Base-by-base conservation (phyloP, 2,113 vertebrate species). In the Arothron firmamentum region DNA sequence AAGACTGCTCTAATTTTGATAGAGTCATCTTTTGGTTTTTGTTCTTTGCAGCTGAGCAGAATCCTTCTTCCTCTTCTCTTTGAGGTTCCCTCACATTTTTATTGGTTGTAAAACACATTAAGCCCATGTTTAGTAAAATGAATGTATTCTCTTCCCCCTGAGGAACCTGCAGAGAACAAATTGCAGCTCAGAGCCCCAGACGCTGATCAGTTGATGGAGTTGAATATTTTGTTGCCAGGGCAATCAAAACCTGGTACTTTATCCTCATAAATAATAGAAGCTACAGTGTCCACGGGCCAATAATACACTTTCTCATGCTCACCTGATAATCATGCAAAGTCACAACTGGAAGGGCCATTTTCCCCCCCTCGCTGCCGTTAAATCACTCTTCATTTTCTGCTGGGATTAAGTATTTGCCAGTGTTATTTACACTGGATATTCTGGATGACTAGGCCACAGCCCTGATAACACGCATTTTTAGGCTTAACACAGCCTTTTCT, bases 341-440 rank as follows among this genome's bases (percentile, higher is more conserved):
- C 75, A 80, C 77, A 85, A 72, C 63, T 60, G 57, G 25, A 61
- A 48, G 31, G 17, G 5, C 57, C 21, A 20, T 62, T 60, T 50
- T n/a, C n/a, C 21, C 52, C 20, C 56, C 45, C 55, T 46, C 17
- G 14, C 67, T 47, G 61, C 50, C 54, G 56, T 75, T 58, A 71
- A 85, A 58, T 77, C 75, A 74, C 57, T 85, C 67, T 72, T 73
- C 53, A 74, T 82, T 80, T 77, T 63, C 59, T 56, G 58, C 17
- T 46, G 70, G 65, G 70, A 83, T 75, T 79, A 78, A 79, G 42
- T 70, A 52, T 48, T 72, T 72, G 59, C 68, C 63, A 57, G 70
- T 49, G 71, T 86, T 88, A 77, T 85, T 82, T 78, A 74, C 73
- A 82, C 80, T 71, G 65, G 59, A 79, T 79, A 81, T 82, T 65